Evolutionary conservation across 2,888 invertebrate genomes (phyloP).

Genomic region (Diplazon laetatorius): DNA sequence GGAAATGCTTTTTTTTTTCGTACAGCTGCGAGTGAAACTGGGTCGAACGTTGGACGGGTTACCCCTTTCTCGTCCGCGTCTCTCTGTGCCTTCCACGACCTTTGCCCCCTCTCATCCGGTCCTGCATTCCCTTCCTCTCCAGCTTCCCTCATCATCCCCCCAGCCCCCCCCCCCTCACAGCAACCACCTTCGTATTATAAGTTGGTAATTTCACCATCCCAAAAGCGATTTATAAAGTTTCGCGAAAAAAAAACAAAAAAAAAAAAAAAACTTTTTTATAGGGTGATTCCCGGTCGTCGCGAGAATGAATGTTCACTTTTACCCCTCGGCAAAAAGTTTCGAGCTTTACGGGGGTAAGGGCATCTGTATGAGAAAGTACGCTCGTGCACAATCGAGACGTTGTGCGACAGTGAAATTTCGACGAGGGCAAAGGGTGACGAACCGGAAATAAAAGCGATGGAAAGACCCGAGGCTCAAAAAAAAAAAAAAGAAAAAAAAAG

Average conservation of each 20-base stretch:
- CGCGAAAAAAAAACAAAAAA: too few relatives aligned
- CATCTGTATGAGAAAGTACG: slow-evolving; percentile 57
- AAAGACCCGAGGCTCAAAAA: slow-evolving; percentile 2
- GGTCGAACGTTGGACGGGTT: slow-evolving; percentile 63
- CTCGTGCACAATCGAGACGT: slow-evolving; percentile 29
- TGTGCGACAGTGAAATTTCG: background rate
- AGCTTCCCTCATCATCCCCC: too few relatives aligned
- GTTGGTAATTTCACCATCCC: slow-evolving; percentile 65
- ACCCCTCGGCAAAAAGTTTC: slow-evolving; percentile 64
- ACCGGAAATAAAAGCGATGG: background rate
- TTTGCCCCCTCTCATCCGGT: background rate
- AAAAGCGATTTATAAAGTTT: slow-evolving; percentile 66
- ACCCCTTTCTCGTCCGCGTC: slow-evolving; percentile 18
- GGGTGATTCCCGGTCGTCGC: slow-evolving; percentile 62
- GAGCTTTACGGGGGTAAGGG: slow-evolving; percentile 55
- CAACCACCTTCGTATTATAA: slow-evolving; percentile 59
- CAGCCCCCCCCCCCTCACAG: slow-evolving; percentile 9
- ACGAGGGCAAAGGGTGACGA: background rate
- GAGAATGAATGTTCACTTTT: slow-evolving; percentile 65
- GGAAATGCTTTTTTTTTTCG: slow-evolving; percentile 63
- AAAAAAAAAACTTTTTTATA: too few relatives aligned
- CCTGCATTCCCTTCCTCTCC: slow-evolving; percentile 24
- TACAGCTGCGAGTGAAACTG: slow-evolving; percentile 61
- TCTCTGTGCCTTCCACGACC: slow-evolving; percentile 19
- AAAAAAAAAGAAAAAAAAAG: slow-evolving; percentile 20